Conservation (phyloP, 2,113 vertebrate genomes). For the Pygoscelis antarcticus region DNA sequence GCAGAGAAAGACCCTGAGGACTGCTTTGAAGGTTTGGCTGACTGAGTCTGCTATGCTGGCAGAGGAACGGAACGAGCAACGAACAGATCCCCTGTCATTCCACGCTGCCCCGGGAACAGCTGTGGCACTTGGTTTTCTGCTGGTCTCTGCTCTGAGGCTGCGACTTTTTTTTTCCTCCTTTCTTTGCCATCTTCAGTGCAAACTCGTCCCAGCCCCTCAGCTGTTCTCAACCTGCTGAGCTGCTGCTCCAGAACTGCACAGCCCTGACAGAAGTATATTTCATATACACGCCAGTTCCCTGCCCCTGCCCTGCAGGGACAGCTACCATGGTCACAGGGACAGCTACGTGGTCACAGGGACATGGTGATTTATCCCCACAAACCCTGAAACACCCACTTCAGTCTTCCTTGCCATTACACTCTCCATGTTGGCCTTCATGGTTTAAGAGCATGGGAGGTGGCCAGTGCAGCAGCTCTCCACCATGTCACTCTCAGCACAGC, state of each 20-base stretch:
- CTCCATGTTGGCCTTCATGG: accelerated
- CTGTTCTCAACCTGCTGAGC: background rate
- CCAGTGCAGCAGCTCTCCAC: background rate
- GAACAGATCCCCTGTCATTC: background rate
- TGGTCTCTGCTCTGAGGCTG: background rate
- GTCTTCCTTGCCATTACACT: background rate
- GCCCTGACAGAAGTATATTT: background rate
- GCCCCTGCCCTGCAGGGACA: background rate
- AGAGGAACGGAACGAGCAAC: background rate
- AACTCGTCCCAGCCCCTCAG: background rate
- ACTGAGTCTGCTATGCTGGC: background rate
- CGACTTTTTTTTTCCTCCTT: background rate
- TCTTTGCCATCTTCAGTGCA: background rate
- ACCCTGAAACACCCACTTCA: background rate
- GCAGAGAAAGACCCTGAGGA: background rate
- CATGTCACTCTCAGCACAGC: background rate
- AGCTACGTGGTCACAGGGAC: background rate
- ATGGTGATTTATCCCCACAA: background rate
- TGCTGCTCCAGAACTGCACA: background rate
- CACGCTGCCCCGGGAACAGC: background rate
- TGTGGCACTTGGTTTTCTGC: background rate
- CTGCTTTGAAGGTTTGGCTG: background rate
- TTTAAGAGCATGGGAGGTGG: background rate
- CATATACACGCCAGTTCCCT: accelerated
- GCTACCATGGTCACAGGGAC: background rate